Evolutionary conservation across 2,888 invertebrate genomes (phyloP), one percentile per base, ranked within the genome.

Genomic region (Sphaerophoria taeniata): DNA sequence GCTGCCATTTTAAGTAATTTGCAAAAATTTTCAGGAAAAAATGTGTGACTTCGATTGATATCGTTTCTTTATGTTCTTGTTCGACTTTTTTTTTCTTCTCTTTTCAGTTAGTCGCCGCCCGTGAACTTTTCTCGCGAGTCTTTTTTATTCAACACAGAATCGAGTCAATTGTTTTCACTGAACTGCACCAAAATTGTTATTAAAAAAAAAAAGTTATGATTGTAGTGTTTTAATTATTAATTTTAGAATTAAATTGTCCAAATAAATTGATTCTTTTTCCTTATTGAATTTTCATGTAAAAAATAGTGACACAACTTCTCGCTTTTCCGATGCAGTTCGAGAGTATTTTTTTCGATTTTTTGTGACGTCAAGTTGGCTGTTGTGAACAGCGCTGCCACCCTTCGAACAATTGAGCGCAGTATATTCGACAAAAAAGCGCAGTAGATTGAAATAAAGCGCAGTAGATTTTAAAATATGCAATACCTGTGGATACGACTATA

Each of bases 1-100:
- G 92, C 91, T 90, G 92, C 92, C 92, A 92, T 92, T 89, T 90
- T 92, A 88, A 80, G 51, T 76, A 76, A 75, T 79, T 75, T 74
- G 80, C 80, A 56, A 80, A 84, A 80, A 76, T 72, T 47, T 73
- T 67, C 24, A 24, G 24, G 24, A 24, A 24, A 36, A 71, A 72
- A 67, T 67, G 67, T 69, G 53, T 49, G 69, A 39, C 14, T 61
- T 85, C 56, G 61, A 60, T 73, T 76, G 24, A 24, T 24, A 24
- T 24, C 24, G 24, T 71, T 70, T 43, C 12, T 3, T 56, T 78
- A 45, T 74, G 9, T 60, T 51, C 60, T 65, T 58, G 34, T 77
- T 43, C 24, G 14, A 36, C 61, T 33, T 61, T 53, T 58, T 63
- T 51, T 58, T 39, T 36, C n/a, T 24, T 63, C 36, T 55, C 33